Base-by-base conservation (phyloP, 2,888 invertebrate genomes). In the Charanyca ferruginea region DNA sequence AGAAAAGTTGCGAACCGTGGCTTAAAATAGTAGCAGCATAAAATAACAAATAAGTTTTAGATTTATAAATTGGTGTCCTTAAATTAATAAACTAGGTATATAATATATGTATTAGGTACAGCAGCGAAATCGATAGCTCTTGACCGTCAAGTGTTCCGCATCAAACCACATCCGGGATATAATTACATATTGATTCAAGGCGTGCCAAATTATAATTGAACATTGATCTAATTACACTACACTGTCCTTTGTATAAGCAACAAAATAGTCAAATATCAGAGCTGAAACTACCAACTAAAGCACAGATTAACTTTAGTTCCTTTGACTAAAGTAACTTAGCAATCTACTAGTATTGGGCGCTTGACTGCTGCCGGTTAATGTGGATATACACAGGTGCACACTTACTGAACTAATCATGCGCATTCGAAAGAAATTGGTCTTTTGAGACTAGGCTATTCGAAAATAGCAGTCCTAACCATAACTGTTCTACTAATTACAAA, bases 131-230 rank as follows among this genome's bases (percentile, higher is more conserved):
- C 11, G 49, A 66, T 60, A 57, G 57, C 47, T 64, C 59, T 64
- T 62, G 79, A 48, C 74, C 71, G 61, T 68, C 75, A 71, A 54
- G 51, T 63, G 64, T 65, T 75, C 63, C 64, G 66, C 66, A 51
- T 66, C 54, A n/a, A 44, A 62, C 74, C 41, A 42, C 76, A 66
- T 75, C 67, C 79, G 68, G 71, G 57, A 52, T 66, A 48, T 68
- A 66, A 72, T 74, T 66, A 59, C 71, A 57, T 62, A 69, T 63
- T 57, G 55, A 66, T 63, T 64, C 73, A 70, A 62, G 61, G 67
- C 69, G 71, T 67, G 77, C 77, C 79, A 81, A 80, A 68, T 62
- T 62, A 45, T 72, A 58, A 77, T 61, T 72, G 45, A 77, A 59
- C 57, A 59, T 59, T 62, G 73, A 47, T 61, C 49, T 71, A 49